Conservation (phyloP, 2,113 vertebrate species). For the Suricata suricatta region DNA sequence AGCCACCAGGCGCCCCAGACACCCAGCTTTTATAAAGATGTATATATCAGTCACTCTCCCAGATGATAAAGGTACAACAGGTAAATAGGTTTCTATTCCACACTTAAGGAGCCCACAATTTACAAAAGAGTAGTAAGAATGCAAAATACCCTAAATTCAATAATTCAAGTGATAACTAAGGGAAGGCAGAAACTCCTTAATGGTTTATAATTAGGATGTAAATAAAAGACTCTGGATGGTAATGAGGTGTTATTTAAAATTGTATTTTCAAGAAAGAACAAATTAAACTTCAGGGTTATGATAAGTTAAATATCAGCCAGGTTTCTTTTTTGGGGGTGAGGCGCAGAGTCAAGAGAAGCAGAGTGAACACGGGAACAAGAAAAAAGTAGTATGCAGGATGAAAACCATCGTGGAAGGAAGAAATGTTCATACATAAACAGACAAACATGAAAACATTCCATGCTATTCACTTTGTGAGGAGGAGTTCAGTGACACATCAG, state of each 20-base stretch:
- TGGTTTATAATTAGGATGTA: background rate
- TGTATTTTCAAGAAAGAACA: background rate
- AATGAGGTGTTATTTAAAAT: background rate
- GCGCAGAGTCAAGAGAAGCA: background rate
- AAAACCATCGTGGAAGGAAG: background rate
- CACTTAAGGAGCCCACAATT: background rate
- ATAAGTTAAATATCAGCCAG: background rate
- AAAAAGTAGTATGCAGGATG: background rate
- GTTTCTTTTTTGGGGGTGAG: no score
- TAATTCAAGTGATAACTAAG: background rate
- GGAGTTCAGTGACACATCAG: background rate
- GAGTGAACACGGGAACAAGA: background rate
- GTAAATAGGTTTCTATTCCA: background rate
- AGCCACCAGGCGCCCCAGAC: background rate
- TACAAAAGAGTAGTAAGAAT: background rate
- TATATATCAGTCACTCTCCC: background rate
- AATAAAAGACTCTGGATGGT: background rate
- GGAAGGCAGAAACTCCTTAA: background rate
- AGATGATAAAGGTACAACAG: background rate
- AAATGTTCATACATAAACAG: background rate
- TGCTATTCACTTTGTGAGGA: background rate
- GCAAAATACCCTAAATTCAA: background rate
- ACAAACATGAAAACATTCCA: background rate
- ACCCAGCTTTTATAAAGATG: background rate
- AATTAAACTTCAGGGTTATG: background rate